A percentile compares a stretch with the other conserved stretches of the same genome.
Evolutionary conservation across 2,113 vertebrate species (phyloP).

Genomic region (Thinocorus orbignyianus): DNA sequence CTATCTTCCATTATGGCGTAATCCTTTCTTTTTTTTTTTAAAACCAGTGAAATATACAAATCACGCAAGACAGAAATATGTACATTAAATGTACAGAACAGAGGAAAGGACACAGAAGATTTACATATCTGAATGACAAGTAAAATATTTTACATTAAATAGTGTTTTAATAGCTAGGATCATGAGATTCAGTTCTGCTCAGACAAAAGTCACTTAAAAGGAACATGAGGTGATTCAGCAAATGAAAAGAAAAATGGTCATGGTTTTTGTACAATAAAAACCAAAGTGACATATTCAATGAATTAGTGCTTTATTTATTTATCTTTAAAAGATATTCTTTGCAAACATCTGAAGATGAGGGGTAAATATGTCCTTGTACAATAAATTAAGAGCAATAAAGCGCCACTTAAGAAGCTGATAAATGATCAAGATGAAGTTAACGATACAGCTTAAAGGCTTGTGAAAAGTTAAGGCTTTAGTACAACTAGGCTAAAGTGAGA

Average conservation of each 20-base stretch:
- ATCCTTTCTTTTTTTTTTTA: constrained; percentile 73
- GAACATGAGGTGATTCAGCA: constrained; percentile 72
- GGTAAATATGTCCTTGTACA: constrained; percentile 73
- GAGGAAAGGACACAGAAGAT: constrained; percentile 78
- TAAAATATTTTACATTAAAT: constrained; percentile 88
- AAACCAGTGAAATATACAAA: constrained; percentile 86
- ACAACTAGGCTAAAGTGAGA: constrained; percentile 32
- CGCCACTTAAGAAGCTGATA: constrained; percentile 41
- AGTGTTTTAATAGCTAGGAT: constrained; percentile 79
- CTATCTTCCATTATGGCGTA: constrained; percentile 81
- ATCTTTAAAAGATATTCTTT: constrained; percentile 74
- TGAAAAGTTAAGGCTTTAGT: constrained; percentile 62
- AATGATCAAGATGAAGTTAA: constrained; percentile 39
- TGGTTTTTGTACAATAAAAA: constrained; percentile 82
- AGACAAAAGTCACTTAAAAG: constrained; percentile 71
- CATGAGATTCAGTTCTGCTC: constrained; percentile 76
- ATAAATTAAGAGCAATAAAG: constrained; percentile 79
- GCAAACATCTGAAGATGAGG: constrained; percentile 70
- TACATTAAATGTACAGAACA: constrained; percentile 85
- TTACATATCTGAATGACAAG: constrained; percentile 83
- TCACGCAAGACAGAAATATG: constrained; percentile 83
- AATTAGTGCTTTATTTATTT: constrained; percentile 80
- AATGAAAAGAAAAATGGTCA: constrained; percentile 54
- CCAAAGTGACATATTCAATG: constrained; percentile 78
- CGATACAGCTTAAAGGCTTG: constrained; percentile 43